These are phyloP conservation scores for Tretioscincus oriximinensis DNA, from an alignment of 2,113 vertebrate species.

Conservation along the genomic window DNA sequence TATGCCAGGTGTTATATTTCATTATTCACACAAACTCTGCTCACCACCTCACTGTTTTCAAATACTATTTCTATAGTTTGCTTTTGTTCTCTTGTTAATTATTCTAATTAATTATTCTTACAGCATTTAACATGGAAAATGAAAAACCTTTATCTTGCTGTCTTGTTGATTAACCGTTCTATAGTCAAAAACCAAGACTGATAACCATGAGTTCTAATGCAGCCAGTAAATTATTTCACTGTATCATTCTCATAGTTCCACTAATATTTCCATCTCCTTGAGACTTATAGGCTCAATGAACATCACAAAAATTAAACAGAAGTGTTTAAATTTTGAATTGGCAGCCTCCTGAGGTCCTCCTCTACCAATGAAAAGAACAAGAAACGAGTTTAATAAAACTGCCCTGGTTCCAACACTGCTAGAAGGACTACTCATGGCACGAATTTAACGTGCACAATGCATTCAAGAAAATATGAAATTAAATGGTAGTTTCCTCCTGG, in stretches of 20 bases:
- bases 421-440: too few relatives aligned
- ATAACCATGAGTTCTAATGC: background rate
- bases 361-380: too few relatives aligned
- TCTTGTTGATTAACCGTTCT: background rate
- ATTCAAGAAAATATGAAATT: too few relatives aligned
- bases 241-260: background rate
- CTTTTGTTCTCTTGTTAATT: background rate
- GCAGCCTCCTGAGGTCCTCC: too few relatives aligned
- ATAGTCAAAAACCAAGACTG: background rate
- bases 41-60: background rate
- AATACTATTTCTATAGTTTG: background rate
- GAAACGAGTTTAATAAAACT: too few relatives aligned
- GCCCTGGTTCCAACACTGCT: too few relatives aligned
- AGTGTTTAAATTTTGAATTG: background rate
- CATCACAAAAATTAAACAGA: background rate
- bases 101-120: background rate
- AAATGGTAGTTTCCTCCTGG: too few relatives aligned
- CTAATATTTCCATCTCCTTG: background rate
- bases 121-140: background rate
- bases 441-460: too few relatives aligned
- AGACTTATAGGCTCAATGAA: background rate
- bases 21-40: background rate
- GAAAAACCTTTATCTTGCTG: background rate
- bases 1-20: background rate
- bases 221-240: background rate